Evolutionary conservation across 2,113 vertebrate species (phyloP).

Genomic region (Saguinus midas): DNA sequence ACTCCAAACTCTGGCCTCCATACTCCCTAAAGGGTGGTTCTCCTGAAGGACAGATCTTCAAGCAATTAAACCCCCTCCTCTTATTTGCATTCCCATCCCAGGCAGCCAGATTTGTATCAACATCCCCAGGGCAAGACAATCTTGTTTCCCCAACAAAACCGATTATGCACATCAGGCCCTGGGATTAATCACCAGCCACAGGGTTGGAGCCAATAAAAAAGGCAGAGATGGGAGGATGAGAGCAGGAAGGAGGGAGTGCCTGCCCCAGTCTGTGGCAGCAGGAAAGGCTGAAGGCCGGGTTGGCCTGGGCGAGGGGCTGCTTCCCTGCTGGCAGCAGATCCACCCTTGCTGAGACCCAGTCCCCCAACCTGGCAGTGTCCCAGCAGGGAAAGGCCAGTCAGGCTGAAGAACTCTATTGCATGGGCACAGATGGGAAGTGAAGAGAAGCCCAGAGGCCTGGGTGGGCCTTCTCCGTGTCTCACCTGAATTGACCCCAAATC

Average conservation of each 20-base stretch:
- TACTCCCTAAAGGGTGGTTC: background rate
- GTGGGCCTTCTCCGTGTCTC: rapidly evolving
- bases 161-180: constrained; percentile 61
- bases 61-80: background rate
- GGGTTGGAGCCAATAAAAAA: constrained; percentile 16
- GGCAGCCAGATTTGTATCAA: constrained; percentile 37
- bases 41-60: background rate
- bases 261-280: background rate
- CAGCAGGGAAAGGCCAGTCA: background rate
- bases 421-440: background rate
- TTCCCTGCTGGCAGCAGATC: background rate
- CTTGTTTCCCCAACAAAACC: constrained; percentile 70
- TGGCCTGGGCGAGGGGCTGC: background rate
- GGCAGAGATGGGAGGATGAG: background rate
- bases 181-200: constrained; percentile 64
- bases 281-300: background rate
- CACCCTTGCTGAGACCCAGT: background rate
- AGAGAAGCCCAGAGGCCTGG: background rate
- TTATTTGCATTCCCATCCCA: constrained; percentile 53
- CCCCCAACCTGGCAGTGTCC: background rate
- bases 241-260: background rate
- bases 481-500: background rate
- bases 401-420: too few species aligned
- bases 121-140: constrained; percentile 66
- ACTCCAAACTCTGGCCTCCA: background rate